A percentile compares a stretch with the other conserved stretches of the same genome.
Conservation (phyloP, 2,888 invertebrate genomes). For the Drosophila meridionalis region DNA sequence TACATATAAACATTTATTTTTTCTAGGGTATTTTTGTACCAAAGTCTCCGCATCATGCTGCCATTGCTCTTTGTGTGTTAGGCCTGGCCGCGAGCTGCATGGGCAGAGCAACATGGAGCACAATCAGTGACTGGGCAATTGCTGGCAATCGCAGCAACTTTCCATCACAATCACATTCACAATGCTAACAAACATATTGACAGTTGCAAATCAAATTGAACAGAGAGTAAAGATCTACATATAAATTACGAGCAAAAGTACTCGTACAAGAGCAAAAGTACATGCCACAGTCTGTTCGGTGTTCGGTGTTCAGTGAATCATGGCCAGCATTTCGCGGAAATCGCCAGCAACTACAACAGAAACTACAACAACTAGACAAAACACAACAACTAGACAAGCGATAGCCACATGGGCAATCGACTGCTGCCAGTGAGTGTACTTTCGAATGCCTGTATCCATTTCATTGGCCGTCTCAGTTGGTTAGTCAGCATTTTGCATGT, state of each 20-base stretch:
- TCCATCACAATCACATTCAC: conserved; percentile 62
- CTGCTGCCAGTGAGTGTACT: conserved; percentile 46
- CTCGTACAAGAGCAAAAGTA: conserved; percentile 37
- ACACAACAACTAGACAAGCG: conserved; percentile 23
- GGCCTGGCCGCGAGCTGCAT: conserved; percentile 18
- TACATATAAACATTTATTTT: too few relatives aligned
- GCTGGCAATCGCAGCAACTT: conserved; percentile 52
- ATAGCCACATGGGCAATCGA: conserved; percentile 50
- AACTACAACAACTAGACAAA: conserved; percentile 18
- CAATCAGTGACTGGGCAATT: conserved; percentile 32
- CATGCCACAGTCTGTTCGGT: conserved; percentile 63
- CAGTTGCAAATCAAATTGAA: conserved; percentile 74
- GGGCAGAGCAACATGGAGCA: not conserved
- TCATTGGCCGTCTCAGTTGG: conserved; percentile 66
- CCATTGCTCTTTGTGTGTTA: conserved; percentile 31
- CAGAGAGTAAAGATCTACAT: conserved; percentile 58
- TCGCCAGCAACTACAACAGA: conserved; percentile 34
- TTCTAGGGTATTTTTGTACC: conserved; percentile 22
- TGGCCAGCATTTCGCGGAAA: conserved; percentile 74
- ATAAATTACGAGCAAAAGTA: conserved; percentile 68
- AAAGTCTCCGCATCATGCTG: conserved; percentile 20
- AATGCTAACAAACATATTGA: conserved; percentile 64
- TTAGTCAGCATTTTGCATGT: conserved; percentile 68
- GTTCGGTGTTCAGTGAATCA: conserved; percentile 75
- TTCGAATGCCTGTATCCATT: conserved; percentile 67